A percentile compares a stretch with the other conserved stretches of the same genome.
These are phyloP conservation scores for Hyla sarda DNA, from an alignment of 2,113 vertebrate species.

Conservation along the genomic window DNA sequence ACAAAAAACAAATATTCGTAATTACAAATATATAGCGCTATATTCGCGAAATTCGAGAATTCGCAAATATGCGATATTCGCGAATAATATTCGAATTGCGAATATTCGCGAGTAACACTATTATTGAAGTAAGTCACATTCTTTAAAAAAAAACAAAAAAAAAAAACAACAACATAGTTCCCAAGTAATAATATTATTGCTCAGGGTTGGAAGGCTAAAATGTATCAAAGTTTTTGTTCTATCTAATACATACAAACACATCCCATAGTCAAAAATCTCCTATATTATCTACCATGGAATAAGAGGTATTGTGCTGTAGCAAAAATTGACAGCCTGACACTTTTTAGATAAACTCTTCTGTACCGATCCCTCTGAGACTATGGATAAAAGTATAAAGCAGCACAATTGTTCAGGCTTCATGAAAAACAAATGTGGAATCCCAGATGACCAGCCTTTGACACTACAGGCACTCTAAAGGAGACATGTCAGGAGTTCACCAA, in stretches of 20 bases:
- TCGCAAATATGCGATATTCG: too few relatives aligned
- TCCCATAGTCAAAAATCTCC: too few relatives aligned
- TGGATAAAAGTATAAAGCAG: slow-evolving; percentile 27
- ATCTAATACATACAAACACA: background rate
- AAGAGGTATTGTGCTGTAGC: background rate
- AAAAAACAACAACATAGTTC: too few relatives aligned
- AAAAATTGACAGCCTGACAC: slow-evolving; percentile 28
- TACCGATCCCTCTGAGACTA: background rate
- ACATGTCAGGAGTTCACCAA: slow-evolving; percentile 51
- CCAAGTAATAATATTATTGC: too few relatives aligned
- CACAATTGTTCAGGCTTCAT: slow-evolving; percentile 15
- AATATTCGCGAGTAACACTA: too few relatives aligned
- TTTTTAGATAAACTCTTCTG: background rate
- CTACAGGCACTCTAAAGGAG: slow-evolving; percentile 15
- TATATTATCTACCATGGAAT: background rate
- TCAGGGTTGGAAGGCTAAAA: too few relatives aligned
- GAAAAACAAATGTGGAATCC: slow-evolving; percentile 29
- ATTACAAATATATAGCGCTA: too few relatives aligned
- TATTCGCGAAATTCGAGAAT: too few relatives aligned
- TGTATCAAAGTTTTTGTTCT: background rate
- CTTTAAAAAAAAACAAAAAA: too few relatives aligned
- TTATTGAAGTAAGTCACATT: too few relatives aligned
- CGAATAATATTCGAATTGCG: too few relatives aligned
- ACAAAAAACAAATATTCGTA: too few relatives aligned
- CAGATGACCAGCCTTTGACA: slow-evolving; percentile 11